Conservation (phyloP, 2,888 invertebrate species). For the Bedellia somnulentella region DNA sequence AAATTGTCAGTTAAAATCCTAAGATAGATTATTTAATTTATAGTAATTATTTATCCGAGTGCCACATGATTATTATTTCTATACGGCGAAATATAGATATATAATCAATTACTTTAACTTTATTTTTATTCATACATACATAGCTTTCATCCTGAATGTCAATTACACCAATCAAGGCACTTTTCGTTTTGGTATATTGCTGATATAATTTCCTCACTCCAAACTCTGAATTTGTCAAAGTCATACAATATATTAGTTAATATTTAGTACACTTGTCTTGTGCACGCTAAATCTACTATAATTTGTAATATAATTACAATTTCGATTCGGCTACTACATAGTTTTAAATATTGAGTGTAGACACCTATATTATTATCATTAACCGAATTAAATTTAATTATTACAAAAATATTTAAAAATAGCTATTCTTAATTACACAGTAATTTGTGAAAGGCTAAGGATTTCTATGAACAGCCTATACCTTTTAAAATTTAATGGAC, state of each 20-base stretch:
- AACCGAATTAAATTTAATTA: constrained; percentile 41
- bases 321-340: too few species aligned
- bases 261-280: too few species aligned
- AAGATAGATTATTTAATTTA: constrained; percentile 31
- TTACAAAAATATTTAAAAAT: constrained; percentile 55
- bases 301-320: too few species aligned
- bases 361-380: too few species aligned
- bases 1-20: constrained; percentile 27
- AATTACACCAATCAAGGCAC: constrained; percentile 54
- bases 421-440: constrained; percentile 50
- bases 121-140: constrained; percentile 18
- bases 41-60: constrained; percentile 44
- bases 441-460: constrained; percentile 54
- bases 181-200: constrained; percentile 59
- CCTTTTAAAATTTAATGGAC: constrained; percentile 32
- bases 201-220: constrained; percentile 55
- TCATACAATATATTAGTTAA: constrained; percentile 33
- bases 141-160: constrained; percentile 34
- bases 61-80: constrained; percentile 59
- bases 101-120: constrained; percentile 31
- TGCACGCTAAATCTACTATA: too few species aligned
- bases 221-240: constrained; percentile 38
- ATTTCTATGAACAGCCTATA: constrained; percentile 49
- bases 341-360: too few species aligned
- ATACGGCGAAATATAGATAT: constrained; percentile 59